Evolutionary conservation across 2,113 vertebrate species (phyloP).

Genomic region (pig (Sus scrofa)): DNA sequence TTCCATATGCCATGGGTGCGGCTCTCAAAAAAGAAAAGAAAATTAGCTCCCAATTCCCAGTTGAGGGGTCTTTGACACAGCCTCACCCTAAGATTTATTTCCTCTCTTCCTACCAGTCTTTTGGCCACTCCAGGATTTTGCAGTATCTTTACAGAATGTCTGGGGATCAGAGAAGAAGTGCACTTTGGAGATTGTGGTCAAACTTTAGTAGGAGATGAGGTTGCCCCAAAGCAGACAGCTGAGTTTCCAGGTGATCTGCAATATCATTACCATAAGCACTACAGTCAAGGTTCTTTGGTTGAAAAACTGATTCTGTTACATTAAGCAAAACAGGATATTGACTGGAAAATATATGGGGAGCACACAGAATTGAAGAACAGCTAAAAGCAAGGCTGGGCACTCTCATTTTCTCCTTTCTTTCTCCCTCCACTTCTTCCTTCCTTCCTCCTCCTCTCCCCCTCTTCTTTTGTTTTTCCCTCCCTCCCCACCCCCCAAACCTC

Average conservation of each 20-base stretch:
- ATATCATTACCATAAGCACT: neutral
- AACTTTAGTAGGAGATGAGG: neutral
- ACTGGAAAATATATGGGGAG: neutral
- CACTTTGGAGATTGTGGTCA: neutral
- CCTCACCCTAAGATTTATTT: neutral
- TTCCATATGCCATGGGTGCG: no score
- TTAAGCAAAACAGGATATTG: neutral
- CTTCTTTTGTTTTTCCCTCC: accelerated
- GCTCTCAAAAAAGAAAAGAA: no score
- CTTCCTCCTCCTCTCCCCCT: accelerated
- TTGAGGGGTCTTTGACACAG: neutral
- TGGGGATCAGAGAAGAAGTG: neutral
- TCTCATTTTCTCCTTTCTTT: neutral
- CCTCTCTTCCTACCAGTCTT: neutral
- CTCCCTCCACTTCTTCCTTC: accelerated
- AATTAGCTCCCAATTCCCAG: neutral
- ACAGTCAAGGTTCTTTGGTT: neutral
- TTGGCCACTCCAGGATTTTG: neutral
- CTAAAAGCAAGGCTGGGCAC: neutral
- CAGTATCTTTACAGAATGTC: neutral
- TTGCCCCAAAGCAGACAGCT: neutral
- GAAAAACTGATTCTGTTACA: neutral
- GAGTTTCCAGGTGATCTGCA: neutral
- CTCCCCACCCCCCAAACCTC: accelerated
- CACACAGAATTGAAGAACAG: neutral